Percentiles rank a stretch among this genome's conserved stretches.
Evolutionary conservation across 37 sponge, comb jelly and placozoan genomes (phyloP).

Genomic region (Hormiphora californensis): DNA sequence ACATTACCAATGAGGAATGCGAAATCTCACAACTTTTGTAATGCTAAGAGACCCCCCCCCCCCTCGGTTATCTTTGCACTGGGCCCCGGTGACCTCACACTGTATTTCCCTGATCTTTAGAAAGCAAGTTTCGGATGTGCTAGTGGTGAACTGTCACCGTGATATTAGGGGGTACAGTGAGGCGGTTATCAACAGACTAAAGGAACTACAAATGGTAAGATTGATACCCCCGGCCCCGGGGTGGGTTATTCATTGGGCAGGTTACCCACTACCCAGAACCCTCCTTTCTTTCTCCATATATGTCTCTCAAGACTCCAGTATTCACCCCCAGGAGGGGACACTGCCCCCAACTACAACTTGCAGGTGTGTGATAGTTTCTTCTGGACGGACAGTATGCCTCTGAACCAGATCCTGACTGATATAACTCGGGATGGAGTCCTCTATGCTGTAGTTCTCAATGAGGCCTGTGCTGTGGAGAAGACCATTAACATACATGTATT

Average conservation of each 20-base stretch:
- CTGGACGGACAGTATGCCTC: constrained; percentile 34
- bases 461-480: constrained; percentile 10
- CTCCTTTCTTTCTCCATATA: neutral
- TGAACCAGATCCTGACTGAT: neutral
- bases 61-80: no score
- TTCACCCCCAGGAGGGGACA: neutral
- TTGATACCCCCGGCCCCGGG: no score
- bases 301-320: neutral
- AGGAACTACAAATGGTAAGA: neutral
- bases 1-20: no score
- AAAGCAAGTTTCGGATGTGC: constrained; percentile 16
- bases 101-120: no score
- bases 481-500: constrained; percentile 10
- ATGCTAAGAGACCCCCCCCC: no score
- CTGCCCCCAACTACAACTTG: neutral
- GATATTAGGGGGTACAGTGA: constrained; percentile 14
- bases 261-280: no score
- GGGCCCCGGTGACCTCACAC: no score
- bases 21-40: no score
- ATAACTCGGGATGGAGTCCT: constrained; percentile 16
- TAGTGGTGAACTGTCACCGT: neutral
- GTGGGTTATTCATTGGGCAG: neutral
- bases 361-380: constrained; percentile 51
- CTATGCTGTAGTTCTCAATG: constrained; percentile 18
- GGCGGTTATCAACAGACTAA: neutral